Percentiles rank a stretch among this genome's conserved stretches.
These are phyloP conservation scores for Psylliodes chrysocephalus DNA, from an alignment of 2,888 invertebrate species.

Conservation along the genomic window DNA sequence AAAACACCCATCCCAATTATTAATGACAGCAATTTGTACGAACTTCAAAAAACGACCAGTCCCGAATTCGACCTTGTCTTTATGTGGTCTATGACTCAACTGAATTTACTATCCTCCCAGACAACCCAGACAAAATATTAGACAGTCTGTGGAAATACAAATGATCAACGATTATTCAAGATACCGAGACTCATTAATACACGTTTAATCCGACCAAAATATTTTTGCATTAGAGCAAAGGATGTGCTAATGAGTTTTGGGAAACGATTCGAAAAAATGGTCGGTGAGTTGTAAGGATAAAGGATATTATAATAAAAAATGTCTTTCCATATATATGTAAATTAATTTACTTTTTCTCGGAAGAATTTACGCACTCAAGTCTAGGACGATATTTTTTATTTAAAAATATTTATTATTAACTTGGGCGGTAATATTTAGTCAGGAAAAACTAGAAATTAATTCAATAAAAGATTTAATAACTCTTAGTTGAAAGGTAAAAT, in stretches of 20 bases:
- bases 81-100: conserved; percentile 48
- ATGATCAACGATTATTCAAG: conserved; percentile 40
- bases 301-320: too few species aligned
- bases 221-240: conserved; percentile 33
- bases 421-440: too few species aligned
- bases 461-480: too few species aligned
- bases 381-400: too few species aligned
- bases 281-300: background rate
- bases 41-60: conserved; percentile 24
- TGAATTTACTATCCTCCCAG: conserved; percentile 26
- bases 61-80: conserved; percentile 25
- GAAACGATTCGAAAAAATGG: conserved; percentile 29
- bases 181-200: conserved; percentile 35
- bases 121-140: conserved; percentile 31
- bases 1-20: conserved; percentile 29
- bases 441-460: too few species aligned
- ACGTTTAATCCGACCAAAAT: conserved; percentile 35
- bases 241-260: conserved; percentile 48
- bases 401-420: too few species aligned
- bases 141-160: conserved; percentile 36
- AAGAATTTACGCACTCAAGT: too few species aligned
- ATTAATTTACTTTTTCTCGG: too few species aligned
- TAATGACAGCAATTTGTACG: conserved; percentile 45
- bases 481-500: too few species aligned
- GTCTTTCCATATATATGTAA: too few species aligned